Evolutionary conservation across 37 sponge, comb jelly and placozoan genomes (phyloP).

Genomic region (Chondrosia reniformis): DNA sequence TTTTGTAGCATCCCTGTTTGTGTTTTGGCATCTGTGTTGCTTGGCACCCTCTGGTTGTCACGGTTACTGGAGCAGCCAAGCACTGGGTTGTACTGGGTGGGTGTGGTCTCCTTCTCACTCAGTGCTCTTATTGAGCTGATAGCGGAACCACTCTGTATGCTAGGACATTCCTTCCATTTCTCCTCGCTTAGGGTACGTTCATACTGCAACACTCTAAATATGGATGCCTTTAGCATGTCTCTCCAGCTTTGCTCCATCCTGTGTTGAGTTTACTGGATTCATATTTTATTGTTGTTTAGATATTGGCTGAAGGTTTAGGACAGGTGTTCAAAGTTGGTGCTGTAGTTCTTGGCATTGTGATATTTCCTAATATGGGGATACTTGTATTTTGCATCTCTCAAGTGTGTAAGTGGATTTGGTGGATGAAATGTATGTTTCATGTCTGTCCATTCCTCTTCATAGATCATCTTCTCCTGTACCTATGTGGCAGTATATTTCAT

Average conservation of each 20-base stretch:
- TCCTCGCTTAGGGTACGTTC: constrained; percentile 64
- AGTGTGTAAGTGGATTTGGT: constrained; percentile 27
- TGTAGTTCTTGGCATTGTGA: constrained; percentile 38
- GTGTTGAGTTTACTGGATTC: not conserved
- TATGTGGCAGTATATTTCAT: constrained; percentile 58
- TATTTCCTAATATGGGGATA: constrained; percentile 51
- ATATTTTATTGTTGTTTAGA: constrained; percentile 22
- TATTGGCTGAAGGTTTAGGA: constrained; percentile 62
- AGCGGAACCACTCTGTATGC: constrained; percentile 81
- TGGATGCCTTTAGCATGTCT: no score
- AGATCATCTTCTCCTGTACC: constrained; percentile 61
- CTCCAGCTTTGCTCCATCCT: no score
- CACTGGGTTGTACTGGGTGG: constrained; percentile 42
- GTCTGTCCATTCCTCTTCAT: not conserved
- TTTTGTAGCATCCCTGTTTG: not conserved
- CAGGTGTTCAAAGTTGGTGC: constrained; percentile 45
- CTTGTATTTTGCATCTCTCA: constrained; percentile 49
- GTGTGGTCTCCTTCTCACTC: constrained; percentile 66
- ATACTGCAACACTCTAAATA: no score
- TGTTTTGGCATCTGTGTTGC: constrained; percentile 33
- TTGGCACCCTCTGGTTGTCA: constrained; percentile 62
- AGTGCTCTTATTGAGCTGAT: constrained; percentile 70
- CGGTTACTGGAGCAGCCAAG: constrained; percentile 66
- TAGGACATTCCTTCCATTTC: constrained; percentile 53
- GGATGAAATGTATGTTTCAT: not conserved